A percentile compares a stretch with the other conserved stretches of the same genome.
Evolutionary conservation across 2,797 vertebrate genomes (phyloP).

Genomic region (Eulemur mongoz): DNA sequence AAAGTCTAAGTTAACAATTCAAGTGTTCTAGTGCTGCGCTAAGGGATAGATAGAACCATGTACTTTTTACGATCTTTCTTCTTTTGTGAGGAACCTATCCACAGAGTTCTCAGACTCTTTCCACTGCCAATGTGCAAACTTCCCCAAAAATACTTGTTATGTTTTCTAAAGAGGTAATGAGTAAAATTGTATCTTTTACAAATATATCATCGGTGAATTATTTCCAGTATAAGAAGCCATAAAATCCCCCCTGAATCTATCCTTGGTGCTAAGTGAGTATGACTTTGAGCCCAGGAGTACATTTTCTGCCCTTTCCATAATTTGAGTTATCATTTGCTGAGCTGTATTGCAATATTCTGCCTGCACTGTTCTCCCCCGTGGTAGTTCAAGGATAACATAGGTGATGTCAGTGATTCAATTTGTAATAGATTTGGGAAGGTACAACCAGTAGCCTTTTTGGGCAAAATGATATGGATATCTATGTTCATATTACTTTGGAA

Average conservation of each 20-base stretch:
- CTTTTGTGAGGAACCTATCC: background rate
- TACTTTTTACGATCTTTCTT: background rate
- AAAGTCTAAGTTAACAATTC: background rate
- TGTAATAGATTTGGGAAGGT: constrained; percentile 77
- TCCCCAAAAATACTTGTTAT: background rate
- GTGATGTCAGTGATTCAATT: background rate
- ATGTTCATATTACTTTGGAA: constrained; percentile 73
- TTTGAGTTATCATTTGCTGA: constrained; percentile 36
- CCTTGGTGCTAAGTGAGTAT: constrained; percentile 36
- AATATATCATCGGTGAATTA: background rate
- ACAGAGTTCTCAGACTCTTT: background rate
- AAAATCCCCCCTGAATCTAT: constrained; percentile 37
- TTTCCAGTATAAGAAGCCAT: constrained; percentile 47
- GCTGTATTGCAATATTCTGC: constrained; percentile 9
- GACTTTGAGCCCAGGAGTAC: constrained; percentile 41
- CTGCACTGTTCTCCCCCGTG: constrained; percentile 30
- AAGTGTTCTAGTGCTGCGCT: background rate
- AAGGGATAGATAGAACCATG: background rate
- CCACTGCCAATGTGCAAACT: background rate
- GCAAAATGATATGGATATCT: constrained; percentile 65
- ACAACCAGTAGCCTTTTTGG: constrained; percentile 67
- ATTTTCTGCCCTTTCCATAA: constrained; percentile 43
- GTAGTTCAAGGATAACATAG: constrained; percentile 48
- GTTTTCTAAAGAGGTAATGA: constrained; percentile 29
- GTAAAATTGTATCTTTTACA: background rate